A percentile compares a stretch with the other conserved stretches of the same genome.
Evolutionary conservation across 2,797 vertebrate species (phyloP).

Genomic region (Falco peregrinus): DNA sequence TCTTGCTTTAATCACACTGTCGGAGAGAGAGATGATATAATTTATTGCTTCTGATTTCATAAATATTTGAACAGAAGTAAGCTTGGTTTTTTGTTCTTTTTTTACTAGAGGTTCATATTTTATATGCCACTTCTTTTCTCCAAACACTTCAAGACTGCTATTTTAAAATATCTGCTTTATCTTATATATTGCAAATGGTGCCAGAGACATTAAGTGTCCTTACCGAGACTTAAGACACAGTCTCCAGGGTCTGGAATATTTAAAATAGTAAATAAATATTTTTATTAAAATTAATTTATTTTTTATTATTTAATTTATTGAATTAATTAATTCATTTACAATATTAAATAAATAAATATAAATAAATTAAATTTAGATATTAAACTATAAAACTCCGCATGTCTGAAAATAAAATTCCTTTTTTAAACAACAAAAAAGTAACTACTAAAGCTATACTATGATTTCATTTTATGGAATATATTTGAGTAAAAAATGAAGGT

Average conservation of each 20-base stretch:
- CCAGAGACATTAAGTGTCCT: not conserved
- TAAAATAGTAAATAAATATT: not conserved
- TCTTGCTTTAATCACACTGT: not conserved
- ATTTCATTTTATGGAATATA: not conserved
- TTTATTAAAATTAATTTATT: no score
- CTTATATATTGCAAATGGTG: not conserved
- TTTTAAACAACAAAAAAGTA: not conserved
- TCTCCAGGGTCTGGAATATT: not conserved
- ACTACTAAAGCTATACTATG: fast-evolving
- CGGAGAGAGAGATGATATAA: not conserved
- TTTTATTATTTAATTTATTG: no score
- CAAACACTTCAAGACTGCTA: not conserved
- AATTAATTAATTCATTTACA: no score
- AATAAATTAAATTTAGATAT: no score
- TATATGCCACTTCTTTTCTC: not conserved
- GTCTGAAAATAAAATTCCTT: not conserved
- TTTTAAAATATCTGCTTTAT: not conserved
- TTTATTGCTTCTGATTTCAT: not conserved
- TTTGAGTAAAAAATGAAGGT: not conserved
- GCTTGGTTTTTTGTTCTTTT: not conserved
- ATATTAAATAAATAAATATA: no score
- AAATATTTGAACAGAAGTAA: not conserved
- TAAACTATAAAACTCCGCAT: not conserved
- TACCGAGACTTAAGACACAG: not conserved
- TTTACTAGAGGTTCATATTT: not conserved